Percentiles rank a stretch among this genome's conserved stretches.
phyloP scores from a whole-genome alignment of 1,140 invertebrate genomes.

The Drosophila burlai region DNA sequence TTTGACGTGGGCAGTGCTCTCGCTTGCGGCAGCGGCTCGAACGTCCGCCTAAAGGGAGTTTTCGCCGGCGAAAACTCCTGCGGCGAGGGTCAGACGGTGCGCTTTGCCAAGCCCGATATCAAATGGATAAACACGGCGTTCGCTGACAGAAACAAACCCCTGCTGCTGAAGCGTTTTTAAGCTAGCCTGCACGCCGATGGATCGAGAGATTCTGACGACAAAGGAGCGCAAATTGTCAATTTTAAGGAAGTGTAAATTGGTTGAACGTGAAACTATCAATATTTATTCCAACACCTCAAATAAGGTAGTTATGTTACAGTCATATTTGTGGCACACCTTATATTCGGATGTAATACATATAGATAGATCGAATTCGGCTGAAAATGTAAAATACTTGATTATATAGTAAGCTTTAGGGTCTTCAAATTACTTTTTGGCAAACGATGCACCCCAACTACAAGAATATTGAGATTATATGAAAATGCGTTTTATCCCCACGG shows the following conservation, averaged over 20 bases:
- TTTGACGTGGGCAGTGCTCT: slow-evolving; percentile 92
- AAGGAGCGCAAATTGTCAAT: slow-evolving; percentile 1
- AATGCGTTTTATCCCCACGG: neutral
- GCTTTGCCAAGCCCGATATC: slow-evolving; percentile 80
- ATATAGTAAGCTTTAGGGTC: slow-evolving; percentile 51
- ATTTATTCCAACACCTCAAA: slow-evolving; percentile 34
- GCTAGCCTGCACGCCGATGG: neutral
- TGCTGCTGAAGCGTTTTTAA: slow-evolving; percentile 73
- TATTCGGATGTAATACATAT: slow-evolving; percentile 9
- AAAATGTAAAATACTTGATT: slow-evolving; percentile 68
- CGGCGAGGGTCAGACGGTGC: slow-evolving; percentile 74
- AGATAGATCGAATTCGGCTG: slow-evolving; percentile 25
- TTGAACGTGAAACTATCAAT: slow-evolving; percentile 62
- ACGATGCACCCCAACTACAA: slow-evolving; percentile 11
- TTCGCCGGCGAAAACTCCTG: slow-evolving; percentile 91
- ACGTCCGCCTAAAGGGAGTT: slow-evolving; percentile 90
- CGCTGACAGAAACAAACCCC: slow-evolving; percentile 71
- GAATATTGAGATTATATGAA: slow-evolving; percentile 67
- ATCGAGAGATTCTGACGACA: neutral
- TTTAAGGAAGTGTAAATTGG: slow-evolving; percentile 19
- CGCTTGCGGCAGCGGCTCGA: slow-evolving; percentile 90
- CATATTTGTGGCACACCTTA: neutral
- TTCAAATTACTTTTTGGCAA: slow-evolving; percentile 41
- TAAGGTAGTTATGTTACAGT: slow-evolving; percentile 1
- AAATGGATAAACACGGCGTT: slow-evolving; percentile 82